Percentiles rank a stretch among this genome's conserved stretches.
Conservation (phyloP, 53 echinoderm and acorn worm species). For the Temnopleurus reevesii region DNA sequence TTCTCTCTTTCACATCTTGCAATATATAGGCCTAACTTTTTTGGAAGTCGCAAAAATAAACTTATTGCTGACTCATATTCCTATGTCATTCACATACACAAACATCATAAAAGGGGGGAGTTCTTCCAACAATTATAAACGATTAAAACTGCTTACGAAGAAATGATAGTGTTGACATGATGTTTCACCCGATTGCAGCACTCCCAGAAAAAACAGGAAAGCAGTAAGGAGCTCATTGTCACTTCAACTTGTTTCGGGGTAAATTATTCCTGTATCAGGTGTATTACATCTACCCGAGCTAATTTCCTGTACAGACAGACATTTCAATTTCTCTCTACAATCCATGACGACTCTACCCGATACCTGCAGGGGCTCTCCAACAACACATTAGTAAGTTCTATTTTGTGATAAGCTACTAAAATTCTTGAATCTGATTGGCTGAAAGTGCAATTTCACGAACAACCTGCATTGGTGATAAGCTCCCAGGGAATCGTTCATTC, state of each 20-base stretch:
- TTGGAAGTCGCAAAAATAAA: no score
- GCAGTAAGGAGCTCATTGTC: constrained; percentile 13
- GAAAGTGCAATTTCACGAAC: no score
- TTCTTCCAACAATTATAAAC: constrained; percentile 5
- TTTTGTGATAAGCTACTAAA: no score
- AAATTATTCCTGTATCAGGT: constrained; percentile 11
- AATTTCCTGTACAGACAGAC: constrained; percentile 52
- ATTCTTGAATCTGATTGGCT: no score
- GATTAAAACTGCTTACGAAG: constrained; percentile 17
- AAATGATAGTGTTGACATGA: constrained; percentile 5
- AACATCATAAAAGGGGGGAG: not conserved
- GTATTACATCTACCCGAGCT: constrained; percentile 2
- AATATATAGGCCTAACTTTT: no score
- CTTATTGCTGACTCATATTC: constrained; percentile 12
- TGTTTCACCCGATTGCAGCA: constrained; percentile 14
- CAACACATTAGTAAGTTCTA: no score
- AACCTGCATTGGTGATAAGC: no score
- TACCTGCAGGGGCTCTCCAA: not conserved
- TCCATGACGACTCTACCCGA: not conserved
- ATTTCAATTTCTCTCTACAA: constrained; percentile 30
- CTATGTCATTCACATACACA: not conserved
- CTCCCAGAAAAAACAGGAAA: constrained; percentile 48
- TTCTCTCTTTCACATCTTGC: no score
- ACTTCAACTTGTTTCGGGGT: constrained; percentile 12
- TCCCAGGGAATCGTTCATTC: not conserved